These are phyloP conservation scores for Apostichopus parvimensis DNA, from an alignment of 35 echinoderm and acorn worm genomes.

Conservation along the genomic window DNA sequence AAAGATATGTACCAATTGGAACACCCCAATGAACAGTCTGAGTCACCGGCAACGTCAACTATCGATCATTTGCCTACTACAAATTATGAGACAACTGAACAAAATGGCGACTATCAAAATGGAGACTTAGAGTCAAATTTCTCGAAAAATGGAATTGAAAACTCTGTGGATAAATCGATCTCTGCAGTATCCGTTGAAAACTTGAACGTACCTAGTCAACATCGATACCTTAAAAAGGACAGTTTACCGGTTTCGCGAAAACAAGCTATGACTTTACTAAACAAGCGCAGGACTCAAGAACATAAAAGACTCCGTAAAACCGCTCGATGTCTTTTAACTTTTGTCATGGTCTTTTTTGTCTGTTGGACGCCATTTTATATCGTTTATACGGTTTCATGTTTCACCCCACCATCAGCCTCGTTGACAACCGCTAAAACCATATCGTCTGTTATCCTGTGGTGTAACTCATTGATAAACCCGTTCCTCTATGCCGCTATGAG, in stretches of 20 bases:
- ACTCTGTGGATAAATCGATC: not conserved
- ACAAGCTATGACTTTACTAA: conserved; percentile 28
- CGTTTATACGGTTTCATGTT: not conserved
- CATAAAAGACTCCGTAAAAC: conserved; percentile 5
- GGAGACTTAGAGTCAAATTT: not conserved
- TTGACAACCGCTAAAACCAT: not conserved
- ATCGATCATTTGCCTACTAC: not conserved
- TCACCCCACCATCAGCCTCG: not conserved
- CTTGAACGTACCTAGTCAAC: too few species aligned
- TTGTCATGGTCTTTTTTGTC: conserved; percentile 13
- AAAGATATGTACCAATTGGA: not conserved
- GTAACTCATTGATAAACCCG: conserved; percentile 34
- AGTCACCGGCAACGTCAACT: not conserved
- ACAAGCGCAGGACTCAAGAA: not conserved
- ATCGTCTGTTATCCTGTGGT: conserved; percentile 20
- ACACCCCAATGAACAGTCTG: not conserved
- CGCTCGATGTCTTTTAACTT: conserved; percentile 1
- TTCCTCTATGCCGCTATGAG: conserved; percentile 47
- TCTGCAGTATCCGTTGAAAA: not conserved
- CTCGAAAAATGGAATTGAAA: not conserved
- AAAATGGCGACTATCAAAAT: not conserved
- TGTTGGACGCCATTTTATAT: conserved; percentile 57
- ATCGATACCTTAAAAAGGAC: not conserved
- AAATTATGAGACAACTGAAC: not conserved
- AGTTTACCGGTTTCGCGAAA: not conserved